A percentile compares a stretch with the other conserved stretches of the same genome.
Conservation (phyloP, 1,140 invertebrate species). For the Drosophila baimaii region DNA sequence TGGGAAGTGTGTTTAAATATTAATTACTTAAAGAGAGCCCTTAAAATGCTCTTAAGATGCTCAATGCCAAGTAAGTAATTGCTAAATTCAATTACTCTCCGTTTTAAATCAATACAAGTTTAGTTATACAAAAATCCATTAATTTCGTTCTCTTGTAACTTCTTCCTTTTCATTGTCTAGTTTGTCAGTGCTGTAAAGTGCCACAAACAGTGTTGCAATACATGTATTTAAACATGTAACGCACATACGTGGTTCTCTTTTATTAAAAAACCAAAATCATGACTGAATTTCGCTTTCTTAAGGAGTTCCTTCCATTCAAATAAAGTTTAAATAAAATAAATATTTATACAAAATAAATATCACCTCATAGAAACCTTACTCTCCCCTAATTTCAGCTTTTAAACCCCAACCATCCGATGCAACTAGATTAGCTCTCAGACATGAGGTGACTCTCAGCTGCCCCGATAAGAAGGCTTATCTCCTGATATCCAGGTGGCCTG, state of each 20-base stretch:
- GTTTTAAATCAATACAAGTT: background rate
- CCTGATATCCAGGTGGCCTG: background rate
- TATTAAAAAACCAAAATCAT: background rate
- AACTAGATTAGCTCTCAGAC: background rate
- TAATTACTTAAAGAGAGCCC: background rate
- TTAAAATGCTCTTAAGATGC: too few relatives aligned
- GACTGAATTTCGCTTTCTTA: background rate
- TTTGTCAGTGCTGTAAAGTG: conserved; percentile 11
- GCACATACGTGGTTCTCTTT: background rate
- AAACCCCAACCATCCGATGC: background rate
- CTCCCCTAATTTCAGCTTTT: background rate
- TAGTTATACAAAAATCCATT: background rate
- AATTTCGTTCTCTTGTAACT: background rate
- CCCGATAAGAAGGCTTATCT: conserved; percentile 11
- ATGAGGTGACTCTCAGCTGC: background rate
- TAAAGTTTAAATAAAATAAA: background rate
- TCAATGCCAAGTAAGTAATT: too few relatives aligned
- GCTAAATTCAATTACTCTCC: too few relatives aligned
- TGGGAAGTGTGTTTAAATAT: background rate
- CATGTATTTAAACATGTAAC: background rate
- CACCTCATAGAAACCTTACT: background rate
- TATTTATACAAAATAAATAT: background rate
- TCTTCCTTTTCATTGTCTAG: background rate
- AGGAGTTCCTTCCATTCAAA: background rate
- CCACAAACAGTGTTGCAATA: background rate